Conservation (phyloP, 1,140 invertebrate species). For the Mylabris phalerata region DNA sequence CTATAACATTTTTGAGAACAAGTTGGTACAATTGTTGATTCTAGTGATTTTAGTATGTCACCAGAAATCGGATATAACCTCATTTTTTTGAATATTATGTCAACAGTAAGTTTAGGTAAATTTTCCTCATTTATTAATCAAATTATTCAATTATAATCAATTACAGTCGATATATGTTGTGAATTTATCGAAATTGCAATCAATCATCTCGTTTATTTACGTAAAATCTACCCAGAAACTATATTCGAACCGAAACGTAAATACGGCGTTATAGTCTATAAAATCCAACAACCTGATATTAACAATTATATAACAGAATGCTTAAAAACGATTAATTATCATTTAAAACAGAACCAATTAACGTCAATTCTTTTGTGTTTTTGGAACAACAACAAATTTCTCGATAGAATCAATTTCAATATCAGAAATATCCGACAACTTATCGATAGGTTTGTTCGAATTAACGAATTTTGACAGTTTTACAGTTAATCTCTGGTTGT, state of each 20-base stretch:
- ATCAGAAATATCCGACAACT: neutral
- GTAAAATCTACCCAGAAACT: constrained; percentile 49
- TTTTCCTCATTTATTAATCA: neutral
- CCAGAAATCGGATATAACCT: too few relatives aligned
- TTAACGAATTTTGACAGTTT: neutral
- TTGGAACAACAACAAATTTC: constrained; percentile 8
- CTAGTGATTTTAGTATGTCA: too few relatives aligned
- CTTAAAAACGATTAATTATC: constrained; percentile 37
- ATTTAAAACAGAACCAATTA: constrained; percentile 25
- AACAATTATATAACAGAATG: constrained; percentile 48
- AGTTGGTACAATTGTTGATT: too few relatives aligned
- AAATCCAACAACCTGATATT: constrained; percentile 48
- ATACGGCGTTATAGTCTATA: constrained; percentile 46
- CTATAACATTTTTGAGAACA: too few relatives aligned
- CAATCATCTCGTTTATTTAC: constrained; percentile 46
- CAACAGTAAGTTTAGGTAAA: too few relatives aligned
- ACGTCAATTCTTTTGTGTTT: constrained; percentile 26
- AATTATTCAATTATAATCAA: constrained; percentile 6
- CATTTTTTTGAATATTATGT: too few relatives aligned
- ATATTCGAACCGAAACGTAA: constrained; percentile 48
- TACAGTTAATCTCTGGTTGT: constrained; percentile 3
- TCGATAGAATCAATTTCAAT: constrained; percentile 29
- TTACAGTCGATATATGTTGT: constrained; percentile 25
- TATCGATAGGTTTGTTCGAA: neutral
- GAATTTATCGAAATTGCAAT: constrained; percentile 53